These are phyloP conservation scores for Austrofundulus limnaeus DNA, from an alignment of 2,113 vertebrate genomes.

Conservation along the genomic window DNA sequence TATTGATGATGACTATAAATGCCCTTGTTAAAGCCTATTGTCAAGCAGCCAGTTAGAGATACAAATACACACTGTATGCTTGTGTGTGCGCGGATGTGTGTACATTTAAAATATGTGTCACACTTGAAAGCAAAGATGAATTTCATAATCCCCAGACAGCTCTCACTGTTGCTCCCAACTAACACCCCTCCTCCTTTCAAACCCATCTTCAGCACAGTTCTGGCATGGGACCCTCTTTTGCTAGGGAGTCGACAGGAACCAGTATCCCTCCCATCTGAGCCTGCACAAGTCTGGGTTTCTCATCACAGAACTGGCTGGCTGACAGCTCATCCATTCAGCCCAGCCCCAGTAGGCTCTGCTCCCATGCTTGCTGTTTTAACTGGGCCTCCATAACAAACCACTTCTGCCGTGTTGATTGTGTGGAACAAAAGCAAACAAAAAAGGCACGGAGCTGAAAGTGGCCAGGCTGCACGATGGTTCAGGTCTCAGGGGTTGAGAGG, in stretches of 20 bases:
- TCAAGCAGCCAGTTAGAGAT: neutral
- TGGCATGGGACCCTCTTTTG: conserved; percentile 48
- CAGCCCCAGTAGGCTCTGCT: conserved; percentile 64
- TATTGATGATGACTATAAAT: conserved; percentile 22
- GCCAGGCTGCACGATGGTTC: conserved; percentile 25
- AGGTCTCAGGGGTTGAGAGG: conserved; percentile 26
- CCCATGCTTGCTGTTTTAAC: conserved; percentile 54
- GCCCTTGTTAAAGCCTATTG: conserved; percentile 10
- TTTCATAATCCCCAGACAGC: conserved; percentile 44
- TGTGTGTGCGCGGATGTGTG: neutral
- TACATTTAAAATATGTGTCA: conserved; percentile 28
- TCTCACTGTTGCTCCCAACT: conserved; percentile 25
- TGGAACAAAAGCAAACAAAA: no score
- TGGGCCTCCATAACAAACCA: conserved; percentile 60
- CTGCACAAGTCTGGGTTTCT: conserved; percentile 63
- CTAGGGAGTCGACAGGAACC: conserved; percentile 50
- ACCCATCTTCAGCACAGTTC: conserved; percentile 26
- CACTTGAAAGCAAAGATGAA: conserved; percentile 45
- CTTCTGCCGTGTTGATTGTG: conserved; percentile 34
- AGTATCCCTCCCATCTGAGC: conserved; percentile 64
- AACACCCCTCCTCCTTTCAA: conserved; percentile 22
- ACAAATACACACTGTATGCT: conserved; percentile 1
- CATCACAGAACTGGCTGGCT: conserved; percentile 62
- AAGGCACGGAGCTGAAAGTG: conserved; percentile 34
- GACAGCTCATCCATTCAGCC: conserved; percentile 79